These are phyloP conservation scores for Drosophila engyochracea DNA, from an alignment of 2,888 invertebrate species.

Conservation along the genomic window DNA sequence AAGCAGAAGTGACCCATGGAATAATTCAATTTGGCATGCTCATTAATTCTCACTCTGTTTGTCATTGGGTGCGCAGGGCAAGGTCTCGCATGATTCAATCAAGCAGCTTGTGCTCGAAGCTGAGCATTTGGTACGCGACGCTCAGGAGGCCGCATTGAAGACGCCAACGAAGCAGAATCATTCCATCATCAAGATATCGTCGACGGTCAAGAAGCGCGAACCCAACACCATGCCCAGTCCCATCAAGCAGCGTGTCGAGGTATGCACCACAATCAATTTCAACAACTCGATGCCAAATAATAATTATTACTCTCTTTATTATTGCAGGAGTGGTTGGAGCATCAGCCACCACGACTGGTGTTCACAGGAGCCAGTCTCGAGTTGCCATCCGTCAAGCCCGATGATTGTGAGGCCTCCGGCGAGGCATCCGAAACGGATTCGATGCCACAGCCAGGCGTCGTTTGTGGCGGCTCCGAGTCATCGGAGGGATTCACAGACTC, in stretches of 20 bases:
- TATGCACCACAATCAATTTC: constrained; percentile 42
- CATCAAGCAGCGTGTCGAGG: constrained; percentile 85
- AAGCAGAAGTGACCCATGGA: constrained; percentile 3
- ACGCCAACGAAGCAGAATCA: constrained; percentile 84
- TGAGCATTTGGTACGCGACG: constrained; percentile 90
- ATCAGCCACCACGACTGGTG: constrained; percentile 80
- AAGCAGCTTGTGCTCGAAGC: constrained; percentile 92
- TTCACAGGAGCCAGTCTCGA: constrained; percentile 52
- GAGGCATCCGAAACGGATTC: constrained; percentile 90
- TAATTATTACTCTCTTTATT: background rate
- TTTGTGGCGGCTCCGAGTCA: constrained; percentile 87
- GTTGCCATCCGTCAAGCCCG: constrained; percentile 61
- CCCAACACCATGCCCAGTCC: constrained; percentile 82
- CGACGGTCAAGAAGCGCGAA: constrained; percentile 85
- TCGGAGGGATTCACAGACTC: constrained; percentile 93
- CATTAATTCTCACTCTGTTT: constrained; percentile 52
- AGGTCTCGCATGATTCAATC: constrained; percentile 88
- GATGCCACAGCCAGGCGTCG: constrained; percentile 86
- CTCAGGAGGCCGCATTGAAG: constrained; percentile 82
- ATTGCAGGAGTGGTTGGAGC: constrained; percentile 84
- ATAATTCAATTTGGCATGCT: constrained; percentile 62
- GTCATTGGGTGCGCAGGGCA: constrained; percentile 65
- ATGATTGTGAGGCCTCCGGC: constrained; percentile 93
- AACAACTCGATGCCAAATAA: background rate
- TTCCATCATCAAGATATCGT: constrained; percentile 83